Evolutionary conservation across 1,140 invertebrate species (phyloP), one percentile per base, ranked within the genome.

Genomic region (Leptoteleia sp.): DNA sequence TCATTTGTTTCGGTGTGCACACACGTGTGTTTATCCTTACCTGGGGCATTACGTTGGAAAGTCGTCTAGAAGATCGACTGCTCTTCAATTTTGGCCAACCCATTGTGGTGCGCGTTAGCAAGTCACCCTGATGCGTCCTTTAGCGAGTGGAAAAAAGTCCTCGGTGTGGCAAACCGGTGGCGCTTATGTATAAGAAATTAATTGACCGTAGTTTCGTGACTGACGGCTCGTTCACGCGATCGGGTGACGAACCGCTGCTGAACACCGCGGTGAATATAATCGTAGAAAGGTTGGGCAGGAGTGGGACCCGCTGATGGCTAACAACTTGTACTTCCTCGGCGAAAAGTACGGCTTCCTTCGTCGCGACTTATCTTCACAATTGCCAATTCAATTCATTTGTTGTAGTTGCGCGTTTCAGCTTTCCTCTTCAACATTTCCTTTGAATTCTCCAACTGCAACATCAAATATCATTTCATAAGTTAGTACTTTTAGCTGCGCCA

Each of bases 61-160:
- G 0, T 38, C 13, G 5, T 8, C 13, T 4, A 43, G 7, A 54
- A 7, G 29, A 37, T 12, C 13, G n/a, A n/a, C n/a, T n/a, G n/a
- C n/a, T n/a, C n/a, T n/a, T n/a, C n/a, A n/a, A n/a, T n/a, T n/a
- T 7, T 38, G 47, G 48, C 57, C 68, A 57, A 64, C 29, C 57
- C 70, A 73, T 73, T 64, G 70, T 73, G 70, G 17, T 64, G 57
- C 17, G 48, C 38, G 48, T 33, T 54, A 62, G 54, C 35, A 54
- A 47, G 47, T 72, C 68, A 62, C 57, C 48, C 57, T 61, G 57
- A 47, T 62, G 22, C 54, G 54, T 72, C 55, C 48, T 54, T 54
- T 67, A 65, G 47, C 27, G 27, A 67, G 0, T 43, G 38, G 27
- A 50, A 61, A 47, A 29, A 35, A 61, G 11, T 52, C 45, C 48